These are phyloP conservation scores for Parasteatoda lunata DNA, from an alignment of 2,888 invertebrate species.

Conservation along the genomic window DNA sequence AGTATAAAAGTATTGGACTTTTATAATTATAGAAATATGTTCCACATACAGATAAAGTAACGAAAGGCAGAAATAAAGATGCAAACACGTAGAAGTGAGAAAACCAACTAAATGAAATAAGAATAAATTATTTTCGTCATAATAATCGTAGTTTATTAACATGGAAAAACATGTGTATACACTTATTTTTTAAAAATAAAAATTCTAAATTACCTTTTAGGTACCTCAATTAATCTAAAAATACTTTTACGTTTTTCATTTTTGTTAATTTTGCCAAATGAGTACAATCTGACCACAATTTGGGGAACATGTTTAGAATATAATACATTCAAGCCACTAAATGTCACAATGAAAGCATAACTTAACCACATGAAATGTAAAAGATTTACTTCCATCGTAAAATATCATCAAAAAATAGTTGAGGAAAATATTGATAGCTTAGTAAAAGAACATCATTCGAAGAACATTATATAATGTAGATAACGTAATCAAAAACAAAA, in stretches of 20 bases:
- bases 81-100: constrained; percentile 69
- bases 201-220: constrained; percentile 28
- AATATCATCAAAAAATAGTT: no score
- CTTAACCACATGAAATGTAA: constrained; percentile 53
- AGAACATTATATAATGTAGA: no score
- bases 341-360: constrained; percentile 42
- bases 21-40: constrained; percentile 18
- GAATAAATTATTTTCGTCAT: neutral
- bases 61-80: constrained; percentile 18
- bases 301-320: constrained; percentile 29
- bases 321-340: constrained; percentile 47
- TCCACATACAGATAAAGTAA: constrained; percentile 4
- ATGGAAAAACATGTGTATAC: neutral
- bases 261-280: constrained; percentile 48
- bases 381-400: constrained; percentile 35
- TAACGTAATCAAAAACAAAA: no score
- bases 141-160: neutral
- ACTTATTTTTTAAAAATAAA: neutral
- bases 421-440: no score
- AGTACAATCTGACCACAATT: constrained; percentile 18
- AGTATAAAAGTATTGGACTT: constrained; percentile 6
- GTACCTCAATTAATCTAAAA: constrained; percentile 29
- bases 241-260: constrained; percentile 7
- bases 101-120: constrained; percentile 62
- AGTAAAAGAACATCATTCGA: no score